Conservation (phyloP, 1,140 invertebrate species). For the Caenorhabditis tropicalis region DNA sequence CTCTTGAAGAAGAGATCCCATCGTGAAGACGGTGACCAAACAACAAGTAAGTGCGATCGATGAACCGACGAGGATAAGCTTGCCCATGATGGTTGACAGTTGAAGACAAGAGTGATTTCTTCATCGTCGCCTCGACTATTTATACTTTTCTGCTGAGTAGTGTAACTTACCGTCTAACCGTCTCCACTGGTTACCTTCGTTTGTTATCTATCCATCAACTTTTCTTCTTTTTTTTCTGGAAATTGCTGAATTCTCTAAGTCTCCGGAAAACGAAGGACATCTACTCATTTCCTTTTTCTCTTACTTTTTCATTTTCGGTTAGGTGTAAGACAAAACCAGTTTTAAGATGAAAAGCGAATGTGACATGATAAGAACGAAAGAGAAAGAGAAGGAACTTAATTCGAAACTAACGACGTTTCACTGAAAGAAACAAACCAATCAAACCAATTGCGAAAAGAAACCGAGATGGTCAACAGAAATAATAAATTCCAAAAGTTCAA, state of each 20-base stretch:
- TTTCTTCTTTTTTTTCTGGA: conserved; percentile 34
- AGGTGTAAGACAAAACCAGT: conserved; percentile 28
- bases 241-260: conserved; percentile 28
- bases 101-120: conserved; percentile 40
- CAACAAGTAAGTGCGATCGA: conserved; percentile 22
- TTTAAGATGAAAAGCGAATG: background rate
- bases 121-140: background rate
- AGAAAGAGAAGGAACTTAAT: conserved; percentile 18
- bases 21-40: conserved; percentile 28
- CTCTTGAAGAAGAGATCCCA: conserved; percentile 36
- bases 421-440: background rate
- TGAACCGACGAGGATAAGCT: conserved; percentile 14
- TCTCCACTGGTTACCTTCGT: conserved; percentile 33
- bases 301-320: background rate
- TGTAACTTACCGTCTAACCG: conserved; percentile 25
- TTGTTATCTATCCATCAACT: conserved; percentile 30
- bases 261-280: background rate
- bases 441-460: background rate
- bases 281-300: background rate
- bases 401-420: conserved; percentile 6
- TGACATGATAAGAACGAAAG: conserved; percentile 18
- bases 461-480: background rate
- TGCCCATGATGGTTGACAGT: conserved; percentile 37
- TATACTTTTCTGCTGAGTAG: background rate
- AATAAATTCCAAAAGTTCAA: background rate